Evolutionary conservation across 53 echinoderm and acorn worm species (phyloP).

Genomic region (Antedon mediterranea): DNA sequence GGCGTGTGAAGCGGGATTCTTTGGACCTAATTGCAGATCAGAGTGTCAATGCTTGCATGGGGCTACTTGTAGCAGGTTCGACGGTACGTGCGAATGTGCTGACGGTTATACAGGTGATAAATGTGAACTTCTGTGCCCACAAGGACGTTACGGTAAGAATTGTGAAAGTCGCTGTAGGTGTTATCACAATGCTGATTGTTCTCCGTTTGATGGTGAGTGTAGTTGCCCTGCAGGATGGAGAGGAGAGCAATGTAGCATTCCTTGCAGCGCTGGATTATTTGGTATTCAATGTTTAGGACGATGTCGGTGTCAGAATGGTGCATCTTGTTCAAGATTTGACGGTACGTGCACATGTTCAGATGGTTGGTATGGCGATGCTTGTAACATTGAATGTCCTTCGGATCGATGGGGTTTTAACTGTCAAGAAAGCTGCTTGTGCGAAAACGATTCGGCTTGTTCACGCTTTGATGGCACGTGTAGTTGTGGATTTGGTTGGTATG

Average conservation of each 20-base stretch:
- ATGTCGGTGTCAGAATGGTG: constrained; percentile 52
- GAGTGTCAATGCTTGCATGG: constrained; percentile 40
- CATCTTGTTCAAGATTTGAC: constrained; percentile 20
- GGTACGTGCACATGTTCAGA: constrained; percentile 46
- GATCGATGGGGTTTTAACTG: constrained; percentile 46
- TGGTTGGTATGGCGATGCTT: constrained; percentile 57
- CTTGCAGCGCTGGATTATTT: constrained; percentile 33
- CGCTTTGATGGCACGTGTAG: constrained; percentile 66
- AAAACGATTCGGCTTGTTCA: constrained; percentile 53
- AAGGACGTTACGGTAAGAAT: constrained; percentile 10
- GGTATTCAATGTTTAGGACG: constrained; percentile 36
- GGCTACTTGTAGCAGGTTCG: constrained; percentile 51
- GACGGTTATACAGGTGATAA: constrained; percentile 13
- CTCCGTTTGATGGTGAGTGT: constrained; percentile 57
- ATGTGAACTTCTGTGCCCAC: constrained; percentile 13
- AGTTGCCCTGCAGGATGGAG: constrained; percentile 59
- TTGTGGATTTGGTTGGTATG: constrained; percentile 61
- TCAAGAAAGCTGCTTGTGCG: constrained; percentile 33
- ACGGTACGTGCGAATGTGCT: constrained; percentile 33
- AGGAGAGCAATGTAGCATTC: constrained; percentile 28
- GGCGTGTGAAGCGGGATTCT: constrained; percentile 30
- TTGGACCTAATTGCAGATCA: constrained; percentile 26
- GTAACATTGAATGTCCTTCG: constrained; percentile 31
- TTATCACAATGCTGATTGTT: constrained; percentile 40
- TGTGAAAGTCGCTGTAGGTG: constrained; percentile 22